Base-by-base conservation (phyloP, 2,797 vertebrate species). In the Lithobates pipiens region DNA sequence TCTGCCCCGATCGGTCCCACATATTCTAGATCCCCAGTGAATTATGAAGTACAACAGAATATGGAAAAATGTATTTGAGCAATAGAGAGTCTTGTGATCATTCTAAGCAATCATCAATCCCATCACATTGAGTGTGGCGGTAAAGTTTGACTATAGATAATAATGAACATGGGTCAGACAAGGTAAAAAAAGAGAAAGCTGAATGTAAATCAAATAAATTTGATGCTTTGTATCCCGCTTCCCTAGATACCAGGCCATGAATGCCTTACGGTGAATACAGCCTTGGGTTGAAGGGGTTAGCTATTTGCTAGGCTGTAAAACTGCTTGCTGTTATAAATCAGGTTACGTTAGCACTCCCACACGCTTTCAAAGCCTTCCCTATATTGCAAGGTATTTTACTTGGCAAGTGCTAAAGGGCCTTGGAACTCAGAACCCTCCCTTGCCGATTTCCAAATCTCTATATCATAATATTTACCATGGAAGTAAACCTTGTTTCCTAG, bases 371-470 rank as follows among this genome's bases (percentile, higher is more conserved):
- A 76, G 72, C 50, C 65, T 81, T 81, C 68, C 72, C 78, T 82
- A 82, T 70, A 71, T 69, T 86, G 79, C 27, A 18, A 76, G 79
- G 78, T 86, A 77, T 86, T 86, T 86, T 86, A 86, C 81, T 86
- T 86, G 85, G 85, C 85, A 86, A 57, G 18, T 29, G 21, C 46
- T 34, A 18, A 82, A 80, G 70, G 39, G 34, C 29, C 71, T 78
- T 67, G 39, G 16, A 72, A 15, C 50, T 2, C 25, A n/a, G 50
- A 68, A 44, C 57, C 74, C 73, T 81, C 65, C 77, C 65, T 57
- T 78, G 13, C 54, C 27, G 85, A 82, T 86, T 86, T 86, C 85
- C 78, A 86, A 86, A 86, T 86, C 74, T 86, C 36, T 61, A 32
- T 70, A 82, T 57, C 78, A 76, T 61, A 86, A 86, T 86, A 86